Evolutionary conservation across 2,888 invertebrate species (phyloP).

Genomic region (Ferrisia virgata): DNA sequence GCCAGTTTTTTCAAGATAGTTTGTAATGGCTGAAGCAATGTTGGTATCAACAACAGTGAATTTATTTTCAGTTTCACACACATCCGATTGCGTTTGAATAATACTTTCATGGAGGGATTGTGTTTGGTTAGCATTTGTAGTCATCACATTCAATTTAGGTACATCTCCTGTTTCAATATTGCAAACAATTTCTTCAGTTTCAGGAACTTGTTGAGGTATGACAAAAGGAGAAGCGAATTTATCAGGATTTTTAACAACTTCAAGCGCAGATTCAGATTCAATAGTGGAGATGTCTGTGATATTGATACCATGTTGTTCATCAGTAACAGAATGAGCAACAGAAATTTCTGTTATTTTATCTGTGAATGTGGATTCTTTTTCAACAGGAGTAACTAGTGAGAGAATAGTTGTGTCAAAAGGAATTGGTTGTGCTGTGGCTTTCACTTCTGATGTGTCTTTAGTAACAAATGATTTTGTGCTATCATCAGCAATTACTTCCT

Average conservation of each 20-base stretch:
- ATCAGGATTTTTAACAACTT: neutral
- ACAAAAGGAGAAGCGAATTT: conserved; percentile 49
- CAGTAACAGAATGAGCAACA: conserved; percentile 58
- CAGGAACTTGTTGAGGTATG: conserved; percentile 51
- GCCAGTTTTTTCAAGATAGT: conserved; percentile 10
- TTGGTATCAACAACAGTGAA: conserved; percentile 23
- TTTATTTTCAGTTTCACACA: conserved; percentile 51
- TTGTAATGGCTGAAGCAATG: conserved; percentile 42
- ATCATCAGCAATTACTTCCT: conserved; percentile 52
- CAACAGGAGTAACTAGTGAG: neutral
- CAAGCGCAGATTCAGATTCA: neutral
- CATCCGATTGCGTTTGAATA: conserved; percentile 51
- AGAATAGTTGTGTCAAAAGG: neutral
- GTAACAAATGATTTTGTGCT: conserved; percentile 51
- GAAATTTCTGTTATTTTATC: conserved; percentile 51
- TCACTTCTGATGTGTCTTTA: neutral
- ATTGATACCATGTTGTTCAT: conserved; percentile 52
- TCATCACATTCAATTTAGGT: conserved; percentile 48
- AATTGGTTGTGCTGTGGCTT: neutral
- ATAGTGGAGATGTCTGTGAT: conserved; percentile 48
- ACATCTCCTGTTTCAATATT: conserved; percentile 57
- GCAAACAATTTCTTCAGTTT: conserved; percentile 60
- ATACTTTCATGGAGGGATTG: conserved; percentile 53
- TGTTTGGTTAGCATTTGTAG: conserved; percentile 47
- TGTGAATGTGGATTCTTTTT: conserved; percentile 28